Evolutionary conservation across 2,113 vertebrate species (phyloP).

Genomic region (Rhabdomys dilectus): DNA sequence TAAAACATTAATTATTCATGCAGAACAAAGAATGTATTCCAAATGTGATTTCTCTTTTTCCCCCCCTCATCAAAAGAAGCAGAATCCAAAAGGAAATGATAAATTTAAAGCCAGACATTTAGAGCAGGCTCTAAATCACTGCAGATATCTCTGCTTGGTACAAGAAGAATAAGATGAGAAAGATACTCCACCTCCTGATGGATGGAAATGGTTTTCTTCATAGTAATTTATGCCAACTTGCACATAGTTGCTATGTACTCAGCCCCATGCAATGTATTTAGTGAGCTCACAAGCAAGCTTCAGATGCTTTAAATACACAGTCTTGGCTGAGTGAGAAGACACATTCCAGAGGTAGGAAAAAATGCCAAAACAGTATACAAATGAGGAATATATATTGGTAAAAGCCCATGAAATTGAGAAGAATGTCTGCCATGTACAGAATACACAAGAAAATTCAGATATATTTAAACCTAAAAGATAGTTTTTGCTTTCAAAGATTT

Average conservation of each 20-base stretch:
- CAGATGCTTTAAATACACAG: not conserved
- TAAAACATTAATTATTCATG: slow-evolving; percentile 69
- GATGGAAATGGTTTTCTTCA: slow-evolving; percentile 45
- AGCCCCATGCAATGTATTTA: not conserved
- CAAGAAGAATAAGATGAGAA: slow-evolving; percentile 55
- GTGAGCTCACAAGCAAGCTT: not conserved
- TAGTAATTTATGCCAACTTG: slow-evolving; percentile 44
- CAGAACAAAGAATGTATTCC: slow-evolving; percentile 59
- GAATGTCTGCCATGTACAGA: not conserved
- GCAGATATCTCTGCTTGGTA: slow-evolving; percentile 12
- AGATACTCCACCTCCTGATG: not conserved
- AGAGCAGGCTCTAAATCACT: slow-evolving; percentile 58
- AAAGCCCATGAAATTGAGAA: not conserved
- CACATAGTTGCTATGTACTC: not conserved
- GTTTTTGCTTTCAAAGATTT: too few relatives aligned
- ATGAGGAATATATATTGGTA: not conserved
- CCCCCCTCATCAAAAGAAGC: not conserved
- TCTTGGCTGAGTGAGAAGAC: not conserved
- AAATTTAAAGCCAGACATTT: slow-evolving; percentile 68
- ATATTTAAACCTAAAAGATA: not conserved
- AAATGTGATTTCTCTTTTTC: slow-evolving; percentile 30
- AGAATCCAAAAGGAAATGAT: slow-evolving; percentile 63
- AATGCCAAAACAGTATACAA: not conserved
- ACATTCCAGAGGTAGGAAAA: not conserved
- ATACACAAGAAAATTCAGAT: not conserved